Evolutionary conservation across 2,888 invertebrate genomes (phyloP).

Genomic region (Tenthredo amoena): DNA sequence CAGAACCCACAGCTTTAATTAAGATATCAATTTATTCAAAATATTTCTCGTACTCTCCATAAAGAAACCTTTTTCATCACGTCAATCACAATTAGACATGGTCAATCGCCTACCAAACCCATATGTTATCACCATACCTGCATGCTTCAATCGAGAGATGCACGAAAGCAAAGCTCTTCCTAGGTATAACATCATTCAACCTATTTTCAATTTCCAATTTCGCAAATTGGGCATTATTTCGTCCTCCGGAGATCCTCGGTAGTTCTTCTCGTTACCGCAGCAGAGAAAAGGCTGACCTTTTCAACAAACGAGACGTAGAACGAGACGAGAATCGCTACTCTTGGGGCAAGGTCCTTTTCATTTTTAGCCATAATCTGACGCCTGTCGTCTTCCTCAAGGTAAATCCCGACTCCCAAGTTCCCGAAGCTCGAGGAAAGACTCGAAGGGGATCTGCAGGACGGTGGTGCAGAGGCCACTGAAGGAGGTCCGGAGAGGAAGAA

Average conservation of each 20-base stretch:
- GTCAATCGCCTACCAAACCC: conserved; percentile 76
- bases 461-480: conserved; percentile 56
- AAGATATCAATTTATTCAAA: conserved; percentile 75
- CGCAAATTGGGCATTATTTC: background rate
- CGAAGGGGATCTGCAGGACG: conserved; percentile 53
- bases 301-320: background rate
- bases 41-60: conserved; percentile 59
- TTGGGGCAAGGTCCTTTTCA: background rate
- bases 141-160: background rate
- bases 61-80: conserved; percentile 74
- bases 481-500: conserved; percentile 38
- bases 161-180: background rate
- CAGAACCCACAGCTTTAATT: conserved; percentile 68
- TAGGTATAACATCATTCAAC: background rate
- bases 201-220: background rate
- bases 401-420: conserved; percentile 11
- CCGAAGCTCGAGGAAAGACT: background rate
- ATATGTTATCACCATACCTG: background rate
- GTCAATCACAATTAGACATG: conserved; percentile 51
- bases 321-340: background rate
- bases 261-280: background rate
- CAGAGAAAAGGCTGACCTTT: background rate
- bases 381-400: background rate
- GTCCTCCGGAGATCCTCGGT: background rate
- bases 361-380: conserved; percentile 8